These are phyloP conservation scores for Phenganax stokvisi DNA, from an alignment of 92 coral and sea anemone genomes.

Conservation along the genomic window DNA sequence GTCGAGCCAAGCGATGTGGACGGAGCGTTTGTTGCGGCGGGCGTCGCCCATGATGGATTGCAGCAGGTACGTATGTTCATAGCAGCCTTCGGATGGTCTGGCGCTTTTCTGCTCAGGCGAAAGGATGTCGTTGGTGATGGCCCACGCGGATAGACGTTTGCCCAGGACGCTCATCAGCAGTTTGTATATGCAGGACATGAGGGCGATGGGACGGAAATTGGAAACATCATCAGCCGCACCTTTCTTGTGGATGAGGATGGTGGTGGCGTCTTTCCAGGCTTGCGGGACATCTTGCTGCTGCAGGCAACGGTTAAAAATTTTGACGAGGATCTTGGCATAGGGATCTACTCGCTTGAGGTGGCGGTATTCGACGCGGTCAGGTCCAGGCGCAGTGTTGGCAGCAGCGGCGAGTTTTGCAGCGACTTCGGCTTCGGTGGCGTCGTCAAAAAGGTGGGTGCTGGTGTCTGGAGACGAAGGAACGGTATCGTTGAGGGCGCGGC, in stretches of 20 bases:
- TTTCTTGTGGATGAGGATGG: constrained; percentile 41
- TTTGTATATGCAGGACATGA: no score
- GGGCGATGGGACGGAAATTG: no score
- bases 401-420: constrained; percentile 24
- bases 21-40: no score
- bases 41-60: no score
- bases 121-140: constrained; percentile 31
- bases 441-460: constrained; percentile 18
- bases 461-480: constrained; percentile 5
- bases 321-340: neutral
- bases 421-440: constrained; percentile 9
- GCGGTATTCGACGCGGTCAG: constrained; percentile 32
- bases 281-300: constrained; percentile 26
- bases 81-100: no score
- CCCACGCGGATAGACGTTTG: constrained; percentile 37
- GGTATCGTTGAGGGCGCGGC: constrained; percentile 1
- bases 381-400: constrained; percentile 29
- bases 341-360: constrained; percentile 28
- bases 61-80: no score
- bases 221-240: constrained; percentile 10
- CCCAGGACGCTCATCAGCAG: constrained; percentile 38
- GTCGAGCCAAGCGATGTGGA: constrained; percentile 36
- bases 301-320: no score
- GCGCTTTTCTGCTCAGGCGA: constrained; percentile 41
- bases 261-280: constrained; percentile 37